Conservation (phyloP, 2,797 vertebrate genomes). For the Pseudochromis fuscus region DNA sequence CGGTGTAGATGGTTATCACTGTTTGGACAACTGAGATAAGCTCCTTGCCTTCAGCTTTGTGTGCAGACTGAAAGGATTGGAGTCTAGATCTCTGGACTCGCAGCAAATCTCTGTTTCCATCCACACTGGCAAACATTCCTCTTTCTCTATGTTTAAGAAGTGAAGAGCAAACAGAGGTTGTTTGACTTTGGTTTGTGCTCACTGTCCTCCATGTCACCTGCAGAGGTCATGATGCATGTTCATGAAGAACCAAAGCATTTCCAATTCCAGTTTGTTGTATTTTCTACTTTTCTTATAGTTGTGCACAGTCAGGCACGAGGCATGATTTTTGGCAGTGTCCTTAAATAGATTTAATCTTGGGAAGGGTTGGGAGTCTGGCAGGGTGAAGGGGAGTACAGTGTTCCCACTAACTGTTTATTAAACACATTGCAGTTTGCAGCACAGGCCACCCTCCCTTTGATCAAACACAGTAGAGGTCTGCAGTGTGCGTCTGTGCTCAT, state of each 20-base stretch:
- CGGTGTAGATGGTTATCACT: constrained; percentile 31
- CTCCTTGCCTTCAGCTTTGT: constrained; percentile 43
- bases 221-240: constrained; percentile 7
- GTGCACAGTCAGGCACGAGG: not conserved
- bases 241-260: not conserved
- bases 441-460: constrained; percentile 24
- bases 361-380: not conserved
- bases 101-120: constrained; percentile 61
- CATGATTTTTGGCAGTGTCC: constrained; percentile 1
- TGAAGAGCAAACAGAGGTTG: constrained; percentile 58
- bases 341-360: not conserved
- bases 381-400: not conserved
- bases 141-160: constrained; percentile 27
- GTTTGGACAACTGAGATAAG: constrained; percentile 73
- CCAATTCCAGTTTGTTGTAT: not conserved
- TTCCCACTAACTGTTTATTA: constrained; percentile 38
- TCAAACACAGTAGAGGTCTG: constrained; percentile 24
- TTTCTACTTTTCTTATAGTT: not conserved
- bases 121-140: constrained; percentile 42
- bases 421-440: constrained; percentile 38
- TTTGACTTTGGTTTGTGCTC: constrained; percentile 45
- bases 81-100: constrained; percentile 34
- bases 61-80: constrained; percentile 33
- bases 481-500: constrained; percentile 12
- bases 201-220: constrained; percentile 17